Base-by-base conservation (phyloP, 2,888 invertebrate species). In the Himalopsyche tibetana region DNA sequence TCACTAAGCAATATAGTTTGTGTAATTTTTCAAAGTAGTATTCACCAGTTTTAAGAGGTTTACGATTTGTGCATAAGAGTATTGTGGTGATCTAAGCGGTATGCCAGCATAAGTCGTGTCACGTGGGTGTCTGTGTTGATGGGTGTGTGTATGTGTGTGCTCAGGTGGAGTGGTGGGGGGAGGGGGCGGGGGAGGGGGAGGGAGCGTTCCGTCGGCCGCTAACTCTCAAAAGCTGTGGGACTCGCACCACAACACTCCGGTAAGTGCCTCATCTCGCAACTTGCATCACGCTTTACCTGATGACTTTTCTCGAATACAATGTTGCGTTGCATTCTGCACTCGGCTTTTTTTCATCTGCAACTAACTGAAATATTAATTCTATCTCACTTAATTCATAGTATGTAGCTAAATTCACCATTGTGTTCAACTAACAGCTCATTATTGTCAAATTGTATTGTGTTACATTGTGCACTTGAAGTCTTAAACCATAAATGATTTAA, bases 81-180 rank as follows among this genome's bases (percentile, higher is more conserved):
- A 17, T 42, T 40, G 82, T 63, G 56, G 11, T 3, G 55, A 9
- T 9, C 17, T 55, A 45, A 40, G 45, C 19, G 40, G 83, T 83
- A 74, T 45, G 83, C 40, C 36, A 40, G 28, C 80, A 81, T 82
- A 55, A 55, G 82, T 81, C 42, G 8, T 51, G 81, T 82, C 63
- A 45, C 45, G 84, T 55, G 80, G 36, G 80, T 80, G 80, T 56
- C 79, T 81, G 80, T 79, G 83, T 63, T 84, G 83, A 81, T 19
- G 81, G 55, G 63, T 38, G 45, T 28, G 80, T 81, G 84, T 84
- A 82, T 38, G 83, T 83, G 83, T 80, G 82, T 82, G 82, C 80
- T 51, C 80, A 85, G 84, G 84, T 86, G 81, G 89, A 90, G 90
- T 88, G 90, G 90, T 90, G 90, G 89, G 90, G 90, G 89, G 90